Conservation (phyloP, 1,140 invertebrate genomes). For the fruit fly (Drosophila melanogaster) region Release_6_plus_ISO1_MT NC_004354.4:7506501-7507000, state of each 20-base stretch:
- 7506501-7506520: constrained; percentile 39
- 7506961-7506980: not conserved
- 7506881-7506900: constrained; percentile 83
- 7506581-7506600: constrained; percentile 15
- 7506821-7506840: constrained; percentile 6
- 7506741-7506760: constrained; percentile 33
- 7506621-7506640: constrained; percentile 15
- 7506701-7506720: constrained; percentile 51
- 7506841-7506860: constrained; percentile 23
- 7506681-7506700: constrained; percentile 81
- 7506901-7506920: constrained; percentile 75
- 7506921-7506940: constrained; percentile 53
- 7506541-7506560: constrained; percentile 21
- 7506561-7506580: constrained; percentile 38
- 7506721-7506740: constrained; percentile 49
- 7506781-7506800: not conserved
- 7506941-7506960: constrained; percentile 2
- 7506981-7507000: not conserved
- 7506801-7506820: constrained; percentile 2
- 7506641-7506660: constrained; percentile 18
- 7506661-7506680: constrained; percentile 68
- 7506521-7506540: constrained; percentile 60
- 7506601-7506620: not conserved
- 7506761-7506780: constrained; percentile 13
- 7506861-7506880: constrained; percentile 74